Percentiles rank a stretch among this genome's conserved stretches.
Evolutionary conservation across 2,113 vertebrate genomes (phyloP).

Genomic region (Porphyrio hochstetteri): DNA sequence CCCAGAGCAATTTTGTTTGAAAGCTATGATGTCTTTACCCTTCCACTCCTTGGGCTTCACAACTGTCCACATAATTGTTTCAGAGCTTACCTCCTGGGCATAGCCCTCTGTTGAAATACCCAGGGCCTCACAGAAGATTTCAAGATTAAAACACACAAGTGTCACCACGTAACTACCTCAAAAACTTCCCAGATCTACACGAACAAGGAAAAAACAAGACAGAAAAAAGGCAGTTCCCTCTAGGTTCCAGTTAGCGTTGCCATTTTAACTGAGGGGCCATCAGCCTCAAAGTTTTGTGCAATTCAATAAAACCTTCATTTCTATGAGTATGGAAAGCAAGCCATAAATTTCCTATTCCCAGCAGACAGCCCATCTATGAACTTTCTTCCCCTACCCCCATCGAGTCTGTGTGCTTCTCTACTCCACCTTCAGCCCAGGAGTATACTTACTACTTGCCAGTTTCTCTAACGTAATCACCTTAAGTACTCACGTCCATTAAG

Average conservation of each 20-base stretch:
- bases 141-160: not conserved
- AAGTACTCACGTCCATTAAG: conserved; percentile 34
- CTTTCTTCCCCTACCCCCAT: not conserved
- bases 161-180: not conserved
- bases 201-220: not conserved
- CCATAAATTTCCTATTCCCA: not conserved
- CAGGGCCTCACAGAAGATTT: not conserved
- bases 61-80: not conserved
- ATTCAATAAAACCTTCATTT: not conserved
- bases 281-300: not conserved
- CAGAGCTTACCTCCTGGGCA: not conserved
- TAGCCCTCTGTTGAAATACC: not conserved
- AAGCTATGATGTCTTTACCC: not conserved
- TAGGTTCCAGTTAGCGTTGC: not conserved
- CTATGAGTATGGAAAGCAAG: not conserved
- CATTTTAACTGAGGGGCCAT: not conserved
- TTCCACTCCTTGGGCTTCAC: not conserved
- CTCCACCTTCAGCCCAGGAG: not conserved
- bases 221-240: not conserved
- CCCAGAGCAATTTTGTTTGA: conserved; percentile 29
- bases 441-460: not conserved
- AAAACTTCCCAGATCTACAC: not conserved
- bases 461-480: conserved; percentile 28
- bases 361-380: not conserved
- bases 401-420: not conserved